A percentile compares a stretch with the other conserved stretches of the same genome.
Conservation (phyloP, 1,140 invertebrate species). For the Cherax destructor region DNA sequence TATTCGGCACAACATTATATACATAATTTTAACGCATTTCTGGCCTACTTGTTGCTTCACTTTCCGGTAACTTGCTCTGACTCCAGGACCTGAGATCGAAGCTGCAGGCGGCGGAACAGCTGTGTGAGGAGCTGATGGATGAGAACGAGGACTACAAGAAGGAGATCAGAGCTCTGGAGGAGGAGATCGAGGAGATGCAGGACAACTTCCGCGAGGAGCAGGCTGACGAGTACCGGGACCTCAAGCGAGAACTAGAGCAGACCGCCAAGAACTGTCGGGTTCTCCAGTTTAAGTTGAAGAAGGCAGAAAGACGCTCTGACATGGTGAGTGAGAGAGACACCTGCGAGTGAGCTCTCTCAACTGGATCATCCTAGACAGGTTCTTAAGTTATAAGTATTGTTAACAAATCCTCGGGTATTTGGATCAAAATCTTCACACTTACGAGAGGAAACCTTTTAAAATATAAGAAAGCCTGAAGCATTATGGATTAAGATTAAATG, state of each 20-base stretch:
- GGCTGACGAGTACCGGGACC: slow-evolving; percentile 95
- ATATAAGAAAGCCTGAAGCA: too few species aligned
- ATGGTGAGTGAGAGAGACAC: slow-evolving; percentile 83
- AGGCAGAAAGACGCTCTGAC: slow-evolving; percentile 93
- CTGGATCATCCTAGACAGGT: too few species aligned
- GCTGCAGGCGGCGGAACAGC: slow-evolving; percentile 87
- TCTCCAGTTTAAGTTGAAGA: slow-evolving; percentile 97
- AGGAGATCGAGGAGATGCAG: slow-evolving; percentile 98
- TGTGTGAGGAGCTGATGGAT: slow-evolving; percentile 94
- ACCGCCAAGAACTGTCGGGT: slow-evolving; percentile 99
- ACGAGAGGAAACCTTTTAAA: too few species aligned
- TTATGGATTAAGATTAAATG: too few species aligned
- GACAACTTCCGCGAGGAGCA: slow-evolving; percentile 98
- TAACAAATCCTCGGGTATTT: too few species aligned
- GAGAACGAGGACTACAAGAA: slow-evolving; percentile 97
- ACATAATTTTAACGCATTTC: too few species aligned
- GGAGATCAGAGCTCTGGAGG: slow-evolving; percentile 93
- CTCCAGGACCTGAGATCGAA: slow-evolving; percentile 81
- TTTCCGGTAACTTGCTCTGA: too few species aligned
- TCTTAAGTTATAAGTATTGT: too few species aligned
- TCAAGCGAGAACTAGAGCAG: slow-evolving; percentile 94
- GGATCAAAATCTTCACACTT: too few species aligned
- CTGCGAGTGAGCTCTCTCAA: slow-evolving; percentile 69
- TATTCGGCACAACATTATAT: too few species aligned
- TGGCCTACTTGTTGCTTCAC: too few species aligned